Evolutionary conservation across 2,113 vertebrate genomes (phyloP), one percentile per base, ranked within the genome.

Genomic region (Oryzias melastigma): DNA sequence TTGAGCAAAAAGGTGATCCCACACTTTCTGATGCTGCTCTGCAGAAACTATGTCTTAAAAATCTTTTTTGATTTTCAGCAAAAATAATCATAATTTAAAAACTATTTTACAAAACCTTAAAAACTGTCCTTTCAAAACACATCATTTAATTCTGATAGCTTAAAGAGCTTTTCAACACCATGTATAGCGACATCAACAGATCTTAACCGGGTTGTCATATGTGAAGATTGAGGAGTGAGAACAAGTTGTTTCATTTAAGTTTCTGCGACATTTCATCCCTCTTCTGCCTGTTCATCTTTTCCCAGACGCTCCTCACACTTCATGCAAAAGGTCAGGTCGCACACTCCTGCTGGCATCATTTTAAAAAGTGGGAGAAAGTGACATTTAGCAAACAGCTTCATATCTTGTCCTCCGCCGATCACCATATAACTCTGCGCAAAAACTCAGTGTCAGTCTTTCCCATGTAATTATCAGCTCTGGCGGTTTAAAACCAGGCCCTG

Each of bases 321-420:
- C 18, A 19, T 48, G 25, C 52, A 62, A 89, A 87, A 85, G 85
- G 81, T 86, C 77, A 86, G 75, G 56, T 60, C 13, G 19, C 69
- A 69, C 54, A 73, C 62, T 71, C 71, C 66, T 68, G 51, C 75
- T 66, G 52, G 60, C 65, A 17, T 75, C 72, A 59, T 75, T 73
- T 73, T 56, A 77, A 81, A 68, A 76, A 64, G 58, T 57, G 53
- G 47, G 52, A 62, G 64, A 79, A 84, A 81, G 65, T 85, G 67
- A 64, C 77, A 87, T 87, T 78, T 81, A 81, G 73, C 65, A 85
- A 79, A 85, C 73, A 67, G 40, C 59, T 58, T 71, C 47, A 65
- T 49, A 63, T 81, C 76, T 66, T 58, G 52, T 73, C 71, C 51
- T 59, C 52, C 55, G 58, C 53, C 45, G 46, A 45, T 71, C 69